Conservation (phyloP, 2,113 vertebrate species). For the Gambusia holbrooki region DNA sequence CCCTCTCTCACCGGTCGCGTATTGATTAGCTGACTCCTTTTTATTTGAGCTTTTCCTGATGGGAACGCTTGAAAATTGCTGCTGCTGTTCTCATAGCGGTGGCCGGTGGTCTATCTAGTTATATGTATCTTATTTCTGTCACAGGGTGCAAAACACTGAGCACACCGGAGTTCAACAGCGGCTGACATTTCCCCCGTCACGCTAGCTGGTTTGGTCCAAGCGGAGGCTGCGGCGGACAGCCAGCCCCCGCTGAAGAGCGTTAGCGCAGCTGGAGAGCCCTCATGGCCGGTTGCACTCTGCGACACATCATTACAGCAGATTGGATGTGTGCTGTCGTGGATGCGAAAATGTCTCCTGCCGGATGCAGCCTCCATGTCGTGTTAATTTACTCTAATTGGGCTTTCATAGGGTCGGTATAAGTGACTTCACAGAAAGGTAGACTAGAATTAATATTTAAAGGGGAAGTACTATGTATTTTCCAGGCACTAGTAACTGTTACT, state of each 20-base stretch:
- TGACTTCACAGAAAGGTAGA: no score
- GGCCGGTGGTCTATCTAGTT: slow-evolving; percentile 36
- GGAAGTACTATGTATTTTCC: no score
- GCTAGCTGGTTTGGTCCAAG: slow-evolving; percentile 32
- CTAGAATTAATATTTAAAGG: no score
- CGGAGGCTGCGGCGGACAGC: not conserved
- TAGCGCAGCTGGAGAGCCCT: slow-evolving; percentile 27
- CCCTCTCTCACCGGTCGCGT: slow-evolving; percentile 21
- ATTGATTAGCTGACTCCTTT: slow-evolving; percentile 48
- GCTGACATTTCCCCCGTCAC: slow-evolving; percentile 67
- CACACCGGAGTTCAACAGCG: slow-evolving; percentile 32
- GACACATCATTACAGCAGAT: slow-evolving; percentile 18
- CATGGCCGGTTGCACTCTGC: slow-evolving; percentile 4
- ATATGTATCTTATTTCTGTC: slow-evolving; percentile 1
- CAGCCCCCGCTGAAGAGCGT: slow-evolving; percentile 7
- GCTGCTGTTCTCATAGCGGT: slow-evolving; percentile 23
- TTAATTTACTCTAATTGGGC: not conserved
- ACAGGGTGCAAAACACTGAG: slow-evolving; percentile 10
- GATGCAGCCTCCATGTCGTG: not conserved
- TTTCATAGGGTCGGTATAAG: not conserved
- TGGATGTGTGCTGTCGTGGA: slow-evolving; percentile 13
- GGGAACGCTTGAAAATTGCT: slow-evolving; percentile 36
- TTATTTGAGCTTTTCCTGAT: not conserved
- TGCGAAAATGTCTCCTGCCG: slow-evolving; percentile 12
- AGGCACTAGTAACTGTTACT: no score